Conservation (phyloP, 2,888 invertebrate genomes). For the Drosophila koepferae region DNA sequence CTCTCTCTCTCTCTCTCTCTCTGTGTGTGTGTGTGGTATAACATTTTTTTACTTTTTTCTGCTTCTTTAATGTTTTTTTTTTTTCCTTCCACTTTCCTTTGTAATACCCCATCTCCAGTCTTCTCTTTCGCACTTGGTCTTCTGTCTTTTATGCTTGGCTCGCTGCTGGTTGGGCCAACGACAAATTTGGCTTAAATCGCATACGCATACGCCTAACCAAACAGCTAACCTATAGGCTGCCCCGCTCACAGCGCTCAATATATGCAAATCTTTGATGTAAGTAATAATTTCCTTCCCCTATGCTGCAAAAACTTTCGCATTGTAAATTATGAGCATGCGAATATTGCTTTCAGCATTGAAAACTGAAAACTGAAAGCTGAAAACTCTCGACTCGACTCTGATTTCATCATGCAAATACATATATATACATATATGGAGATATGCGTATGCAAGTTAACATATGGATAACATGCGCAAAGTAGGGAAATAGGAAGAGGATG, state of each 20-base stretch:
- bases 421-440: neutral
- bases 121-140: slow-evolving; percentile 23
- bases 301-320: slow-evolving; percentile 54
- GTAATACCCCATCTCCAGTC: neutral
- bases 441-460: slow-evolving; percentile 9
- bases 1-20: neutral
- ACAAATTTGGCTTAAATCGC: slow-evolving; percentile 68
- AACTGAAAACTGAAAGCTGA: slow-evolving; percentile 39
- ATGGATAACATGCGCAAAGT: neutral
- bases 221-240: neutral
- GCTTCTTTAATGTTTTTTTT: slow-evolving; percentile 6
- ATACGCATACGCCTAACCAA: slow-evolving; percentile 48
- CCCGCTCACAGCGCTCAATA: slow-evolving; percentile 54
- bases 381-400: slow-evolving; percentile 40
- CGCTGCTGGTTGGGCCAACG: slow-evolving; percentile 42
- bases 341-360: slow-evolving; percentile 69
- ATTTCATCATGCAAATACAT: slow-evolving; percentile 42
- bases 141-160: slow-evolving; percentile 43
- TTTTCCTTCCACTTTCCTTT: slow-evolving; percentile 8
- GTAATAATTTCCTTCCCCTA: slow-evolving; percentile 78
- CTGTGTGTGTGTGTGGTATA: slow-evolving; percentile 5
- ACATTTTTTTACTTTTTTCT: slow-evolving; percentile 6
- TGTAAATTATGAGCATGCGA: slow-evolving; percentile 77
- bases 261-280: slow-evolving; percentile 80
- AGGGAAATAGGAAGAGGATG: neutral